Percentiles rank a stretch among this genome's conserved stretches.
phyloP scores from a whole-genome alignment of 2,113 vertebrate genomes.

The Megaleporinus macrocephalus region DNA sequence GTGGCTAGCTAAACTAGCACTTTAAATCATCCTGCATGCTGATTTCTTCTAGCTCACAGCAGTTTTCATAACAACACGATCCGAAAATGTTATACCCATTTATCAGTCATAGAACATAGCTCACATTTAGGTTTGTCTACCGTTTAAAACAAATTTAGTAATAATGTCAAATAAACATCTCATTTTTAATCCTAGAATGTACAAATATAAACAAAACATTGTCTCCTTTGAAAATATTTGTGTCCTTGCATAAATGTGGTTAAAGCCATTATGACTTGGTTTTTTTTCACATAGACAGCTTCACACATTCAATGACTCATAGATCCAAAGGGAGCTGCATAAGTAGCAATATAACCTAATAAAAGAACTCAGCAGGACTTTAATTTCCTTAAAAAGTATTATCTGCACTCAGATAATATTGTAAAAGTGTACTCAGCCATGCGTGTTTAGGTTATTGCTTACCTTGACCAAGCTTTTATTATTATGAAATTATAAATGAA shows the following conservation, averaged over 20 bases:
- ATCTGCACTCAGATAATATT: neutral
- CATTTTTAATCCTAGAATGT: too few relatives aligned
- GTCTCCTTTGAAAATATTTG: neutral
- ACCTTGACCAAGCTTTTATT: neutral
- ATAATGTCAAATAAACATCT: too few relatives aligned
- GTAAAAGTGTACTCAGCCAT: neutral
- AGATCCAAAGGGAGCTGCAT: too few relatives aligned
- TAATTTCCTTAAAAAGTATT: neutral
- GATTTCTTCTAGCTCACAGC: neutral
- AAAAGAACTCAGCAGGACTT: neutral
- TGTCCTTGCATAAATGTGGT: neutral
- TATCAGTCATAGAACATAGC: neutral
- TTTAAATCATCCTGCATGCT: neutral
- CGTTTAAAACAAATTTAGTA: too few relatives aligned
- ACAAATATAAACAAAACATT: neutral
- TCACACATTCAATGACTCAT: too few relatives aligned
- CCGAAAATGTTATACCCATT: neutral
- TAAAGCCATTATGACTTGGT: too few relatives aligned
- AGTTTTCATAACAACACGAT: neutral
- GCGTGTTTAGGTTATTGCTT: too few relatives aligned
- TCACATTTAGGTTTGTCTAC: neutral
- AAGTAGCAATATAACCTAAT: too few relatives aligned
- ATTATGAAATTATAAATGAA: neutral
- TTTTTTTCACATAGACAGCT: too few relatives aligned
- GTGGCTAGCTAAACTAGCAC: neutral